These are phyloP conservation scores for Drosophila pallidifrons DNA, from an alignment of 1,140 invertebrate genomes.

Conservation along the genomic window DNA sequence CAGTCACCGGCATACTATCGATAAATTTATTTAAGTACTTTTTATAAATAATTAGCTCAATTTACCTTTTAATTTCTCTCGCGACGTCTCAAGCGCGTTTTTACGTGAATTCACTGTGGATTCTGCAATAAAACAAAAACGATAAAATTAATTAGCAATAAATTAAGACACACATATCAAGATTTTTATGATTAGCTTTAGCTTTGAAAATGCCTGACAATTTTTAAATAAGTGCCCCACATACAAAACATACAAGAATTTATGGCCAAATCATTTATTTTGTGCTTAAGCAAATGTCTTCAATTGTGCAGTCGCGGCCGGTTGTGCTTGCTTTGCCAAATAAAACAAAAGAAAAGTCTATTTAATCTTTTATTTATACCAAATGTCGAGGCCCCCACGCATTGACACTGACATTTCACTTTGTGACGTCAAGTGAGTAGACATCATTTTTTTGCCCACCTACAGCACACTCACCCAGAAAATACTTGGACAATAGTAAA, in stretches of 20 bases:
- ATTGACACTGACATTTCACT: slow-evolving; percentile 79
- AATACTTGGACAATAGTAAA: background rate
- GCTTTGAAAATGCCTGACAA: slow-evolving; percentile 1
- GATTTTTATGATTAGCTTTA: slow-evolving; percentile 1
- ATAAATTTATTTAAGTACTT: slow-evolving; percentile 20
- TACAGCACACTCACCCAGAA: background rate
- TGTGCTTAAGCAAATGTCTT: slow-evolving; percentile 7
- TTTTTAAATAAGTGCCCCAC: background rate
- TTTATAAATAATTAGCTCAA: slow-evolving; percentile 16
- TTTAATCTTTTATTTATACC: slow-evolving; percentile 46
- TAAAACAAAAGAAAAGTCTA: slow-evolving; percentile 21
- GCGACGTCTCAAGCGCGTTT: slow-evolving; percentile 66
- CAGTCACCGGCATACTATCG: background rate
- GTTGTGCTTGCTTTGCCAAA: slow-evolving; percentile 8
- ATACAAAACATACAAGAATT: background rate
- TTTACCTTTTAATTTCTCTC: slow-evolving; percentile 75
- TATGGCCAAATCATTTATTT: slow-evolving; percentile 11
- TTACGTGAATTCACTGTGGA: slow-evolving; percentile 78
- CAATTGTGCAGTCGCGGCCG: background rate
- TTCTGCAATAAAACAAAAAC: slow-evolving; percentile 52
- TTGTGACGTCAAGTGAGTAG: slow-evolving; percentile 62
- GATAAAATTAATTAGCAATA: slow-evolving; percentile 16
- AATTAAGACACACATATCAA: background rate
- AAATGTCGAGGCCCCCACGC: slow-evolving; percentile 58
- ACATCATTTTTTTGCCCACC: background rate